phyloP scores from a whole-genome alignment of 2,888 invertebrate genomes.

The Schizotus pectinicornis region DNA sequence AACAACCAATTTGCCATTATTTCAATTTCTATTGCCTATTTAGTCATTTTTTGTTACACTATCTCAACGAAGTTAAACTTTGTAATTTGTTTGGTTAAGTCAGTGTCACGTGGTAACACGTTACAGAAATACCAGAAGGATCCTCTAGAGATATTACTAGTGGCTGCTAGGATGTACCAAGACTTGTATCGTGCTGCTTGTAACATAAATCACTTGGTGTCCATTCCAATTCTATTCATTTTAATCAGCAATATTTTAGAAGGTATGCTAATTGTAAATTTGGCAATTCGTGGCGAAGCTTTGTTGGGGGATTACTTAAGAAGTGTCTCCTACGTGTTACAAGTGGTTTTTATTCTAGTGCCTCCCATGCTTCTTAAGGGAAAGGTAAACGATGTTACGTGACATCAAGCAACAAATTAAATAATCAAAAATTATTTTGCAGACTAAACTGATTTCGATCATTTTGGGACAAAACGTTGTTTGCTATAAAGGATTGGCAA shows the following conservation, averaged over 20 bases:
- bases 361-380: constrained; percentile 12
- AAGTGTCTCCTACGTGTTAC: neutral
- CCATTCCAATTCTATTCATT: constrained; percentile 7
- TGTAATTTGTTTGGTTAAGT: neutral
- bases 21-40: too few relatives aligned
- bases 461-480: neutral
- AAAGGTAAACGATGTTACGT: neutral
- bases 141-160: neutral
- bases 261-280: constrained; percentile 4
- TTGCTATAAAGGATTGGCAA: constrained; percentile 1
- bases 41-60: too few relatives aligned
- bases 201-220: constrained; percentile 8
- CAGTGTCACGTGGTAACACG: neutral
- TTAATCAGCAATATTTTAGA: constrained; percentile 5
- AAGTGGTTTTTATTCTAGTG: constrained; percentile 4
- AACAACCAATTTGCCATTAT: too few relatives aligned
- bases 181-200: constrained; percentile 3
- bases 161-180: constrained; percentile 6
- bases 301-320: neutral
- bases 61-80: neutral
- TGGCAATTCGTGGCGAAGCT: constrained; percentile 6
- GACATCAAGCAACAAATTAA: neutral
- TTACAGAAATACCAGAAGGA: neutral
- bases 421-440: neutral
- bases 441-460: constrained; percentile 4